A percentile compares a stretch with the other conserved stretches of the same genome.
Evolutionary conservation across 2,113 vertebrate genomes (phyloP).

Genomic region (Bothrops jararaca): DNA sequence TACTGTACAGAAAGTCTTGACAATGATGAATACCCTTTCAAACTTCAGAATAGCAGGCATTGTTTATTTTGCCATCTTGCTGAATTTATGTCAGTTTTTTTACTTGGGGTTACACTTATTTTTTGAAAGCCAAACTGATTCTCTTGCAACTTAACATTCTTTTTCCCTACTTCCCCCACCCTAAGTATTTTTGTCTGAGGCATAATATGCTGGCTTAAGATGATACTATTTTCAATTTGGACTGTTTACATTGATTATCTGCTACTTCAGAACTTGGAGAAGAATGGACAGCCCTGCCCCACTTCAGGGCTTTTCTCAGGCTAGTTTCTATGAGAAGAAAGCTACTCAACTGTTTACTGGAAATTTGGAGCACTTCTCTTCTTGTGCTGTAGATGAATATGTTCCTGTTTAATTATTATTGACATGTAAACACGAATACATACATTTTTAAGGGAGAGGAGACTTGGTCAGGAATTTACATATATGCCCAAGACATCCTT

Average conservation of each 20-base stretch:
- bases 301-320: constrained; percentile 14
- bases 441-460: neutral
- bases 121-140: constrained; percentile 55
- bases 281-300: constrained; percentile 29
- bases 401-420: neutral
- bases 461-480: neutral
- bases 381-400: neutral
- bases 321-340: constrained; percentile 14
- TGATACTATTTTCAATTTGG: constrained; percentile 34
- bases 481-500: neutral
- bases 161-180: neutral
- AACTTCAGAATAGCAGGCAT: constrained; percentile 39
- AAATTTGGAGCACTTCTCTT: constrained; percentile 7
- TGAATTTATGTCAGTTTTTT: constrained; percentile 54
- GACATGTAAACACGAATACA: neutral
- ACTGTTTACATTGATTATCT: constrained; percentile 50
- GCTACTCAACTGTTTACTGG: constrained; percentile 5
- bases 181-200: neutral
- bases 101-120: constrained; percentile 47
- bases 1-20: constrained; percentile 54
- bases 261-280: constrained; percentile 48
- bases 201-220: constrained; percentile 47
- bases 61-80: constrained; percentile 58
- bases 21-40: constrained; percentile 61
- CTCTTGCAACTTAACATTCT: constrained; percentile 12